Evolutionary conservation across 64 coral and sea anemone genomes (phyloP).

Genomic region (Exaiptasia diaphana): DNA sequence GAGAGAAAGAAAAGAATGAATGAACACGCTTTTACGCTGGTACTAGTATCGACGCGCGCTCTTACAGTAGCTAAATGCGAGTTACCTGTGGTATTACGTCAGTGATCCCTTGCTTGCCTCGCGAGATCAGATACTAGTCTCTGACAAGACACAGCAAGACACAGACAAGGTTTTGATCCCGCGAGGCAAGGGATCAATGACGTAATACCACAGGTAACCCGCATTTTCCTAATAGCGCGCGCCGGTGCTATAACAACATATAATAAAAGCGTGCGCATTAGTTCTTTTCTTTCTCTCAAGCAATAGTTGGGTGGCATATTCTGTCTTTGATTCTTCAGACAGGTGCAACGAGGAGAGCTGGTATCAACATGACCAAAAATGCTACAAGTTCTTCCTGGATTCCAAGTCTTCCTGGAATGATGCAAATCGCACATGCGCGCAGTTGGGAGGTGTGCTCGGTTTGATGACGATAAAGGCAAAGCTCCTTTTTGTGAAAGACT

Average conservation of each 20-base stretch:
- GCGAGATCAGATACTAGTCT: too few relatives aligned
- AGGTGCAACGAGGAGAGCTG: not conserved
- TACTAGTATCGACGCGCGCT: too few relatives aligned
- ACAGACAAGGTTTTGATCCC: not conserved
- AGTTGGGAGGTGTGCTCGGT: not conserved
- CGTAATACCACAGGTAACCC: not conserved
- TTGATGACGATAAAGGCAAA: not conserved
- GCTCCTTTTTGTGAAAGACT: not conserved
- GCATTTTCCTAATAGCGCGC: too few relatives aligned
- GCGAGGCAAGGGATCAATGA: not conserved
- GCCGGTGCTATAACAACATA: too few relatives aligned
- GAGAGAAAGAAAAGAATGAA: too few relatives aligned
- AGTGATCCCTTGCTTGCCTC: too few relatives aligned
- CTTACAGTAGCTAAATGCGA: too few relatives aligned
- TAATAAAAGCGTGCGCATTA: too few relatives aligned
- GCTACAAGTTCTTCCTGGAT: constrained; percentile 2
- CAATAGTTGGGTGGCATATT: not conserved
- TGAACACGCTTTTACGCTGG: too few relatives aligned
- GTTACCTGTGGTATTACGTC: too few relatives aligned
- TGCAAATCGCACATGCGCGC: not conserved
- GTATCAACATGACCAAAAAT: not conserved
- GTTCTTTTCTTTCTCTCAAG: too few relatives aligned
- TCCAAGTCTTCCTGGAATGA: not conserved
- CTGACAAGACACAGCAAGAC: too few relatives aligned
- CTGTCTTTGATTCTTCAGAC: not conserved